Conservation (phyloP, 1,140 invertebrate species). For the Bradysia coprophila region DNA sequence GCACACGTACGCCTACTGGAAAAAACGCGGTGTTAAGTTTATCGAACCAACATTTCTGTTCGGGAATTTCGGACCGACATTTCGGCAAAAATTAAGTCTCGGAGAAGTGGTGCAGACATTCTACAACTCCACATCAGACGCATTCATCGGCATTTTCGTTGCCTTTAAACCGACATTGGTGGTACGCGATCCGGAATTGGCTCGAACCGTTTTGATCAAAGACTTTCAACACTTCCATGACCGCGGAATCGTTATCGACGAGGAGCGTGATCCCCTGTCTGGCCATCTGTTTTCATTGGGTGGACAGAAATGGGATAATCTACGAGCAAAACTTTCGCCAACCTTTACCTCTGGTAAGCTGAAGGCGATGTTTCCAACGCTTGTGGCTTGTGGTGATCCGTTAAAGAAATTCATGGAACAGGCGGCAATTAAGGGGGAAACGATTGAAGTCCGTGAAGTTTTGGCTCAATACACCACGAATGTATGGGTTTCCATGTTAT, state of each 20-base stretch:
- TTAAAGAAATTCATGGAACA: constrained; percentile 8
- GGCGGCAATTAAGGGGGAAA: not conserved
- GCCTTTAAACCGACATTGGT: constrained; percentile 14
- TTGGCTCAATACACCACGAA: not conserved
- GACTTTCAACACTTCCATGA: constrained; percentile 35
- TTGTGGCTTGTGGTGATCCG: constrained; percentile 18
- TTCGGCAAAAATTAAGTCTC: not conserved
- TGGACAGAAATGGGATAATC: constrained; percentile 34
- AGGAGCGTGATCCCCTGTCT: constrained; percentile 27
- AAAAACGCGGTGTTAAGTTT: not conserved
- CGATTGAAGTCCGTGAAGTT: not conserved
- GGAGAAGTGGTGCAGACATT: not conserved
- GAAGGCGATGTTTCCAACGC: constrained; percentile 29
- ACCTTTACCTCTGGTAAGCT: constrained; percentile 38
- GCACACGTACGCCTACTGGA: not conserved
- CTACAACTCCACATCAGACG: constrained; percentile 17
- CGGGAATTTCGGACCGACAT: not conserved
- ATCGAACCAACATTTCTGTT: not conserved
- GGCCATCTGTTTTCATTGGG: constrained; percentile 28
- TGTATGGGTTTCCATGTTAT: too few species aligned
- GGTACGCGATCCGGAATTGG: constrained; percentile 24
- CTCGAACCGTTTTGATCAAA: constrained; percentile 29
- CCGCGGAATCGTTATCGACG: constrained; percentile 24
- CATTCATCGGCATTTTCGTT: constrained; percentile 19
- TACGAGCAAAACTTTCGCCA: constrained; percentile 37